Evolutionary conservation across 2,797 vertebrate species (phyloP).

Genomic region (Sphaeramia orbicularis): DNA sequence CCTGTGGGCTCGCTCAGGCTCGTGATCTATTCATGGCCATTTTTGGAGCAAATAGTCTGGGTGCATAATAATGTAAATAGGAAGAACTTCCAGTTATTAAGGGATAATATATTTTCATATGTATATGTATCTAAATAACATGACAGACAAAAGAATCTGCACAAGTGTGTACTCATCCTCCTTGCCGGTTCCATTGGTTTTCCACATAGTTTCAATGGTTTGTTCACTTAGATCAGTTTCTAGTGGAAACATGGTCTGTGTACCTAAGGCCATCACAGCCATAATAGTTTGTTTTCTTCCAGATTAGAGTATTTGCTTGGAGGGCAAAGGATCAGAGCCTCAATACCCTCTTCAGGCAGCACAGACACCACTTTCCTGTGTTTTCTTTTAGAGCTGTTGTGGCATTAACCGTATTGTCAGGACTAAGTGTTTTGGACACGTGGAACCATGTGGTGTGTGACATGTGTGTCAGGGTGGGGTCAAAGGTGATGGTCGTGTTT

Average conservation of each 20-base stretch:
- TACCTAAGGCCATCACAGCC: not conserved
- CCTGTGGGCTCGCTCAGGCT: conserved; percentile 33
- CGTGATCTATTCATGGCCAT: conserved; percentile 45
- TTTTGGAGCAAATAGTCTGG: conserved; percentile 27
- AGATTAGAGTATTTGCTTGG: conserved; percentile 50
- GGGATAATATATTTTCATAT: not conserved
- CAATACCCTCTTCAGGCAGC: conserved; percentile 16
- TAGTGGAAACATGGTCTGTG: not conserved
- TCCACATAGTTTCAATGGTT: not conserved
- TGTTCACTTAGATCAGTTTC: not conserved
- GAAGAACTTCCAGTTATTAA: conserved; percentile 11
- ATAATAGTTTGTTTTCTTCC: conserved; percentile 7
- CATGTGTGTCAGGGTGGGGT: conserved; percentile 37
- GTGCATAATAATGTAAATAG: conserved; percentile 4
- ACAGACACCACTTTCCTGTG: not conserved
- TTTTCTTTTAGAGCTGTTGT: conserved; percentile 32
- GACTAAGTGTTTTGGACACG: conserved; percentile 33
- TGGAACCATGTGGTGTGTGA: conserved; percentile 20
- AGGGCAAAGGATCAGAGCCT: conserved; percentile 22
- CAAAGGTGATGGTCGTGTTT: conserved; percentile 48
- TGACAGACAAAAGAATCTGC: not conserved
- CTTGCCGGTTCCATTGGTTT: not conserved
- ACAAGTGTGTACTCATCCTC: not conserved
- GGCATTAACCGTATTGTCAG: conserved; percentile 36
- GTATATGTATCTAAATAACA: conserved; percentile 2